Conservation (phyloP, 2,113 vertebrate species). For the Esox niger region DNA sequence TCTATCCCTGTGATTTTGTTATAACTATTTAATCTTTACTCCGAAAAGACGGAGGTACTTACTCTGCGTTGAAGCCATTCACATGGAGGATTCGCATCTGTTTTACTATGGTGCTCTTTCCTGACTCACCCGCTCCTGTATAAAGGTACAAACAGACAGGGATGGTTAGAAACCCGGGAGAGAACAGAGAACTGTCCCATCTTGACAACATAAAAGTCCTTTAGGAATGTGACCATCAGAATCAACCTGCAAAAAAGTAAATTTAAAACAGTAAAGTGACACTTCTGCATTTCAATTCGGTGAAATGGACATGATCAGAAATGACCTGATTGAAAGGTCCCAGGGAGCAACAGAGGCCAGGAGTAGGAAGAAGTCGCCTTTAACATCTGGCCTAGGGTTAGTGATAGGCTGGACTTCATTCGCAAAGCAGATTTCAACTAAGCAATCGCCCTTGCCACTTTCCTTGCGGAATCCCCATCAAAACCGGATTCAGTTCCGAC, state of each 20-base stretch:
- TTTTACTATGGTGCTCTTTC: constrained; percentile 98
- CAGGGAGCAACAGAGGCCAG: not conserved
- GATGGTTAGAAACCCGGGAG: not conserved
- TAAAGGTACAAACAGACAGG: constrained; percentile 38
- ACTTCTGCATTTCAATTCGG: not conserved
- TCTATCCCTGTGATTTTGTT: not conserved
- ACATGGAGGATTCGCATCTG: constrained; percentile 97
- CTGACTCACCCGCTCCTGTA: constrained; percentile 95
- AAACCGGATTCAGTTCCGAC: too few relatives aligned
- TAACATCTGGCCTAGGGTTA: too few relatives aligned
- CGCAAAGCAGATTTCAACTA: too few relatives aligned
- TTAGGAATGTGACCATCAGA: not conserved
- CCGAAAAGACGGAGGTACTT: constrained; percentile 61
- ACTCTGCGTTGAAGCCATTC: constrained; percentile 99
- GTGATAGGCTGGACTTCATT: too few relatives aligned
- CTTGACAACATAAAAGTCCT: not conserved
- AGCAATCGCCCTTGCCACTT: too few relatives aligned
- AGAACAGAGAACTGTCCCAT: not conserved
- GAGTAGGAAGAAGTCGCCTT: too few relatives aligned
- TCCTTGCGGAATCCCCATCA: too few relatives aligned
- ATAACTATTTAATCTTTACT: not conserved
- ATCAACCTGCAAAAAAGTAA: not conserved
- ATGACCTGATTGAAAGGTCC: not conserved
- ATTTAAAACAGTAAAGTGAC: not conserved
- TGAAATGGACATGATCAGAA: not conserved